phyloP scores from a whole-genome alignment of 2,113 vertebrate species.

The Mungos mungo region DNA sequence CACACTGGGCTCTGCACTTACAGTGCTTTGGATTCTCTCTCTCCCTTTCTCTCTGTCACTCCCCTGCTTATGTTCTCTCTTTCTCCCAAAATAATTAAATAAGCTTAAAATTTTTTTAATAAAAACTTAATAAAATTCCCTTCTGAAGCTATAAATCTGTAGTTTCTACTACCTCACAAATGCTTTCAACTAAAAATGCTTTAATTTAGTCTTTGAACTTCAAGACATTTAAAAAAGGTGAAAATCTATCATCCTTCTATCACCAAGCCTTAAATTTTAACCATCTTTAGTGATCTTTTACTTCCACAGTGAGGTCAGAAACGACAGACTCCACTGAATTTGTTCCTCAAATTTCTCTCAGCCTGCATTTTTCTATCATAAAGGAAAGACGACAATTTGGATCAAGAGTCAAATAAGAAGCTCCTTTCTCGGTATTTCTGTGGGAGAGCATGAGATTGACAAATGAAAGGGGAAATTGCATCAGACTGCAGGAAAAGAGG shows the following conservation, averaged over 20 bases:
- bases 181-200: neutral
- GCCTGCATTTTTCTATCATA: neutral
- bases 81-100: neutral
- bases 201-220: neutral
- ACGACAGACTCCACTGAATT: neutral
- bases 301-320: neutral
- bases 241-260: neutral
- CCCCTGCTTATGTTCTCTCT: neutral
- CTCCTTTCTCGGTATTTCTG: neutral
- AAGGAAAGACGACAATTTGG: neutral
- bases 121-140: neutral
- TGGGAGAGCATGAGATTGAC: neutral
- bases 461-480: neutral
- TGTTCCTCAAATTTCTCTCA: neutral
- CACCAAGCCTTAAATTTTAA: neutral
- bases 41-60: neutral
- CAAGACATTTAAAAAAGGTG: neutral
- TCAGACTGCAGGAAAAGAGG: neutral
- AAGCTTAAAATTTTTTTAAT: neutral
- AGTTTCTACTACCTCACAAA: neutral
- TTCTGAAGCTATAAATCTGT: neutral
- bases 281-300: neutral
- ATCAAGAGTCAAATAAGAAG: neutral
- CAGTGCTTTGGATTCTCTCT: too few species aligned
- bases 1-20: neutral